A percentile compares a stretch with the other conserved stretches of the same genome.
phyloP scores from a whole-genome alignment of 2,113 vertebrate species.

The Erythrocercus mccallii region DNA sequence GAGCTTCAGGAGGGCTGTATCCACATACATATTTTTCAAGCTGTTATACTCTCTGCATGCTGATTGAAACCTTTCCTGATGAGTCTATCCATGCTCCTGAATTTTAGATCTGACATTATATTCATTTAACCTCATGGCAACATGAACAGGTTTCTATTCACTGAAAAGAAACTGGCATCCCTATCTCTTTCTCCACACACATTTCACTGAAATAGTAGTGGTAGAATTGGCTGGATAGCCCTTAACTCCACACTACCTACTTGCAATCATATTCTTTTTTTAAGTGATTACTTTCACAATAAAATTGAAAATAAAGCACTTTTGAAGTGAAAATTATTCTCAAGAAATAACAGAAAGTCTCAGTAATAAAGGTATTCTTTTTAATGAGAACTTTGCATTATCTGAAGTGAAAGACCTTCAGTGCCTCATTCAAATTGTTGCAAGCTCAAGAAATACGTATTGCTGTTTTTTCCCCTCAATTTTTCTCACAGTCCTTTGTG shows the following conservation, averaged over 20 bases:
- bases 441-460: neutral
- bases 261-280: neutral
- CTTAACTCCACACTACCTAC: neutral
- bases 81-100: neutral
- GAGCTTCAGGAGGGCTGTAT: neutral
- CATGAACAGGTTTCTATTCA: neutral
- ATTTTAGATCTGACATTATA: neutral
- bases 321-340: neutral
- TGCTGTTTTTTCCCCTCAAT: neutral
- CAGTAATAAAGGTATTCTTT: neutral
- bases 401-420: neutral
- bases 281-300: neutral
- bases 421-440: neutral
- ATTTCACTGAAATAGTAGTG: neutral
- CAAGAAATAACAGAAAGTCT: neutral
- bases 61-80: neutral
- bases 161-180: neutral
- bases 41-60: neutral
- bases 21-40: neutral
- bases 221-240: neutral
- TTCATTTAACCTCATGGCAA: neutral
- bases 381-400: neutral
- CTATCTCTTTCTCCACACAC: neutral
- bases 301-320: neutral
- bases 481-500: rapidly evolving